Evolutionary conservation across 2,888 invertebrate genomes (phyloP).

Genomic region (Chrysotoxum bicinctum): DNA sequence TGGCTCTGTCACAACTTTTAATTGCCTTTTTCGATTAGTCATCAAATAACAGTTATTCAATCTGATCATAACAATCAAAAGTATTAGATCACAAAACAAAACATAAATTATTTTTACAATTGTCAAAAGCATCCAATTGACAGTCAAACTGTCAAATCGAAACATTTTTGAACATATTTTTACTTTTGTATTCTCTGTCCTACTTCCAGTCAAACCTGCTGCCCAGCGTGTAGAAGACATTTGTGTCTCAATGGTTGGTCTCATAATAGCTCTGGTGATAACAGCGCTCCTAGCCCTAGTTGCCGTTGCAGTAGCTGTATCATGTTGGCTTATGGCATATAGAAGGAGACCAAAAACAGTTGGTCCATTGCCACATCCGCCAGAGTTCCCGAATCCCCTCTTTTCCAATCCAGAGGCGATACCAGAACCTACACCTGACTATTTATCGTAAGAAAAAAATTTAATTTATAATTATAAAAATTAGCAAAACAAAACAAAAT

Average conservation of each 20-base stretch:
- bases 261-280: constrained; percentile 95
- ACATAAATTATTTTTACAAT: too few species aligned
- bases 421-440: constrained; percentile 92
- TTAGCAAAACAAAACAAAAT: constrained; percentile 53
- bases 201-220: constrained; percentile 80
- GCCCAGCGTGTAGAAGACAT: constrained; percentile 89
- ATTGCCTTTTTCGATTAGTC: too few species aligned
- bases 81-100: too few species aligned
- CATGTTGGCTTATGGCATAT: constrained; percentile 97
- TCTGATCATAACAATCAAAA: too few species aligned
- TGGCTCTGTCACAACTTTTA: too few species aligned
- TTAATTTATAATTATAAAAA: constrained; percentile 42
- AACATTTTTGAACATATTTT: not conserved
- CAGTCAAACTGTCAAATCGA: not conserved
- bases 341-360: constrained; percentile 92
- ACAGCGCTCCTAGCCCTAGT: constrained; percentile 95
- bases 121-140: not conserved
- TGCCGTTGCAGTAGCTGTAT: constrained; percentile 96
- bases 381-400: constrained; percentile 96
- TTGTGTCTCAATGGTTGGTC: constrained; percentile 96
- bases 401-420: constrained; percentile 92
- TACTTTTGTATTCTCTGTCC: not conserved
- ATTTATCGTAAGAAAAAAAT: constrained; percentile 83
- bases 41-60: too few species aligned
- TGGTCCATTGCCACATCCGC: constrained; percentile 96